A percentile compares a stretch with the other conserved stretches of the same genome.
phyloP scores from a whole-genome alignment of 2,888 invertebrate species.

The Microplitis manilae region DNA sequence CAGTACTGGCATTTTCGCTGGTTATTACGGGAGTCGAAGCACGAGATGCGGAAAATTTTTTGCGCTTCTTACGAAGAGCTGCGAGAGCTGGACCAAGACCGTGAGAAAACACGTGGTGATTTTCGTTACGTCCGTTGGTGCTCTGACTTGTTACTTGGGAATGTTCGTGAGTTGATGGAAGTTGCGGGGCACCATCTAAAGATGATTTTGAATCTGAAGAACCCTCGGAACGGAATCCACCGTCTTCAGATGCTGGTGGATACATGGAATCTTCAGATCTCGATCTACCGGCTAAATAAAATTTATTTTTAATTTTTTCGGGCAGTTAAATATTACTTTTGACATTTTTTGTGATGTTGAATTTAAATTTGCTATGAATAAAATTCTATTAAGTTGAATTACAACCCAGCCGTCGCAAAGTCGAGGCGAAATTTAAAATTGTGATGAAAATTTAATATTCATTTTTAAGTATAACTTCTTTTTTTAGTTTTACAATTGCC shows the following conservation, averaged over 20 bases:
- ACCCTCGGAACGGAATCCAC: constrained; percentile 78
- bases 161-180: constrained; percentile 42
- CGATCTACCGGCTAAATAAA: constrained; percentile 65
- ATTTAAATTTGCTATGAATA: too few species aligned
- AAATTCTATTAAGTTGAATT: too few species aligned
- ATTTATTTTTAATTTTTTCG: background rate
- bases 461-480: too few species aligned
- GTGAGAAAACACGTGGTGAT: constrained; percentile 64
- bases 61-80: constrained; percentile 84
- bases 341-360: too few species aligned
- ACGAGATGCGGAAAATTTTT: constrained; percentile 87
- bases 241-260: constrained; percentile 79
- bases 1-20: constrained; percentile 67
- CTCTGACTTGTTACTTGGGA: constrained; percentile 52
- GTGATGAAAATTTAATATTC: too few species aligned
- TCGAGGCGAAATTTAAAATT: too few species aligned
- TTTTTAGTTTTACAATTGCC: too few species aligned
- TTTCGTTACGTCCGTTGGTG: constrained; percentile 56
- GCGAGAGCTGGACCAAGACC: constrained; percentile 76
- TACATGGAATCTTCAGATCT: constrained; percentile 89
- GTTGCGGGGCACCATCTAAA: constrained; percentile 69
- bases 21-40: constrained; percentile 75
- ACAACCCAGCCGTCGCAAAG: too few species aligned
- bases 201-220: constrained; percentile 82
- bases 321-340: too few species aligned